Percentiles rank a stretch among this genome's conserved stretches.
phyloP scores from a whole-genome alignment of 2,113 vertebrate species.

The Electrona antarctica region DNA sequence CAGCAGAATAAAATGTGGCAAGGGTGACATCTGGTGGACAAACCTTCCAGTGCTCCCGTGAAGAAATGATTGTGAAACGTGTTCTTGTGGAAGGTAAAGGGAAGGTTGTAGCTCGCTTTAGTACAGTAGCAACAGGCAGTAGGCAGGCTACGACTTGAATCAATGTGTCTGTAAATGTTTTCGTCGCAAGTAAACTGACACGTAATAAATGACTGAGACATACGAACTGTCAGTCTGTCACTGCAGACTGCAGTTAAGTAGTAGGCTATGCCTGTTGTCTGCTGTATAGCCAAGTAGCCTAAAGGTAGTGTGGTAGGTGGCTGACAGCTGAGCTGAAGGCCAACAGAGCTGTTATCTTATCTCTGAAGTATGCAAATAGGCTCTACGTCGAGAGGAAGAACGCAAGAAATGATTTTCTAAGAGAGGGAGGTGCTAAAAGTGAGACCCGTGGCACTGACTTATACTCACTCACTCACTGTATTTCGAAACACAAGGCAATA shows the following conservation, averaged over 20 bases:
- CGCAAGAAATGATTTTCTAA: conserved; percentile 14
- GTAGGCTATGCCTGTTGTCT: too few relatives aligned
- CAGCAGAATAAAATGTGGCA: background rate
- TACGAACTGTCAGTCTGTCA: too few relatives aligned
- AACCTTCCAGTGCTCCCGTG: background rate
- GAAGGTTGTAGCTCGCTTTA: background rate
- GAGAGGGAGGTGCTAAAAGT: conserved; percentile 52
- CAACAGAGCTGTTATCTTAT: conserved; percentile 11
- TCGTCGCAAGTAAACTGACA: too few relatives aligned
- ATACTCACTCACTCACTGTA: conserved; percentile 25
- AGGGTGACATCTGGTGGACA: conserved; percentile 58
- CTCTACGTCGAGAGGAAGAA: conserved; percentile 13
- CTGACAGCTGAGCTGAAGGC: background rate
- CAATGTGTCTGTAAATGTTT: too few relatives aligned
- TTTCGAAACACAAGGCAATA: background rate
- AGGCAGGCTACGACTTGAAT: too few relatives aligned
- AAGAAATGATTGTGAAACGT: background rate
- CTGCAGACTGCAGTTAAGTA: too few relatives aligned
- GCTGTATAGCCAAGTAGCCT: too few relatives aligned
- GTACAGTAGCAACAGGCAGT: too few relatives aligned
- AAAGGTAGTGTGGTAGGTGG: background rate
- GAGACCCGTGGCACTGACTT: conserved; percentile 2
- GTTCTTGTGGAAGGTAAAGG: background rate
- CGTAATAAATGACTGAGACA: too few relatives aligned
- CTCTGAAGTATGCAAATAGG: conserved; percentile 42